Evolutionary conservation across 2,888 invertebrate species (phyloP).

Genomic region (Morinoia aosen): DNA sequence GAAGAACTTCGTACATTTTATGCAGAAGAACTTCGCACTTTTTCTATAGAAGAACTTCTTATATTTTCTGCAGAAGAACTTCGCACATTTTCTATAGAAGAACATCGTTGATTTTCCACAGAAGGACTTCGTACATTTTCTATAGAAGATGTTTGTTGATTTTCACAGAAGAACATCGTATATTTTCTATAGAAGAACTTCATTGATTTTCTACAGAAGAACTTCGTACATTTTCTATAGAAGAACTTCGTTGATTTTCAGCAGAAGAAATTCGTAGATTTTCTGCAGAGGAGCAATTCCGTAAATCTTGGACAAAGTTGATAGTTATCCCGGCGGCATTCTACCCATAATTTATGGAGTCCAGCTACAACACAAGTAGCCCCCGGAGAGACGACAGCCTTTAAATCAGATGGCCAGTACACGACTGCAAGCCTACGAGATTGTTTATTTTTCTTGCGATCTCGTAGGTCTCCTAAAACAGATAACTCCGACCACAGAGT

Average conservation of each 20-base stretch:
- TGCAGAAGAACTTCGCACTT: background rate
- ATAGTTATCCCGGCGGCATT: background rate
- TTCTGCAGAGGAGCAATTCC: background rate
- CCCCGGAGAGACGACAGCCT: conserved; percentile 3
- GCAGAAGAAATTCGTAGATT: background rate
- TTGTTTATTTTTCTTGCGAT: background rate
- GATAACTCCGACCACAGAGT: background rate
- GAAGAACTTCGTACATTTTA: background rate
- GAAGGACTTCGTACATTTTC: no score
- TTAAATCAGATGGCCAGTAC: background rate
- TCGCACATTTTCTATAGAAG: no score
- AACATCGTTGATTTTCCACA: no score
- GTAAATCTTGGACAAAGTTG: background rate
- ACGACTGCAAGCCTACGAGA: background rate
- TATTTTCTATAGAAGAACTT: no score
- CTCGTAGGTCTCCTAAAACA: background rate
- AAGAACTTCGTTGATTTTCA: background rate
- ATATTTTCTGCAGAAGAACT: no score
- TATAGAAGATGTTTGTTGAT: background rate
- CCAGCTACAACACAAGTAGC: background rate
- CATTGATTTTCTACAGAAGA: no score
- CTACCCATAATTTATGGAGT: background rate
- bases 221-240: background rate
- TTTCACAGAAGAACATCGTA: no score
- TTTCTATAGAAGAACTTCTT: no score